These are phyloP conservation scores for Melanchra persicariae DNA, from an alignment of 2,888 invertebrate species.

Conservation along the genomic window DNA sequence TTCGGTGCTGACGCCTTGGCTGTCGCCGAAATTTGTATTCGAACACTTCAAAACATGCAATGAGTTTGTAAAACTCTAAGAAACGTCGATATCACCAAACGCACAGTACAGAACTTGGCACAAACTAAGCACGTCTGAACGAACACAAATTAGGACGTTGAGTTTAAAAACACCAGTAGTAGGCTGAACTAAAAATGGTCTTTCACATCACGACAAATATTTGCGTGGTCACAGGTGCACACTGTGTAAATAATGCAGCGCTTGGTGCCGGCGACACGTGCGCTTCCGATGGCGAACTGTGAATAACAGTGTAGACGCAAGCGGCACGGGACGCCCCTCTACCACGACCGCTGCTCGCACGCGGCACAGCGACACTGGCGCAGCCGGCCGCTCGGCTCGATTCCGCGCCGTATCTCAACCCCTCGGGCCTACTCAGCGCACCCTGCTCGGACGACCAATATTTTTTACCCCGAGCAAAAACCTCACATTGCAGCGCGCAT, in stretches of 20 bases:
- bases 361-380: constrained; percentile 87
- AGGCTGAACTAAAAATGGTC: constrained; percentile 81
- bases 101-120: constrained; percentile 79
- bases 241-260: constrained; percentile 77
- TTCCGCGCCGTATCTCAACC: constrained; percentile 79
- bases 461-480: constrained; percentile 77
- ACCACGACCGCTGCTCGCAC: constrained; percentile 85
- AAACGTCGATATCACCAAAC: constrained; percentile 71
- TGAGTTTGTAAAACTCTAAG: constrained; percentile 75
- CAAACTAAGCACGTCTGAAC: constrained; percentile 80
- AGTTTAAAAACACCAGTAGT: constrained; percentile 78
- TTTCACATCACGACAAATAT: constrained; percentile 88
- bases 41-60: constrained; percentile 79
- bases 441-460: constrained; percentile 69
- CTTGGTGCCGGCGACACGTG: constrained; percentile 85
- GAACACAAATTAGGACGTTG: constrained; percentile 74
- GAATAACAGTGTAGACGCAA: constrained; percentile 81
- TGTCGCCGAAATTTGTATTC: constrained; percentile 84
- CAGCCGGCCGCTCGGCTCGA: constrained; percentile 62
- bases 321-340: constrained; percentile 75
- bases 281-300: constrained; percentile 85
- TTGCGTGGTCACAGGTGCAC: constrained; percentile 87
- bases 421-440: constrained; percentile 68
- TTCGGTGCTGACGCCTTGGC: constrained; percentile 83
- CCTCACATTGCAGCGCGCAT: constrained; percentile 66